Evolutionary conservation across 2,888 invertebrate species (phyloP), one percentile per base, ranked within the genome.

Genomic region (Synanthedon andrenaeformis): DNA sequence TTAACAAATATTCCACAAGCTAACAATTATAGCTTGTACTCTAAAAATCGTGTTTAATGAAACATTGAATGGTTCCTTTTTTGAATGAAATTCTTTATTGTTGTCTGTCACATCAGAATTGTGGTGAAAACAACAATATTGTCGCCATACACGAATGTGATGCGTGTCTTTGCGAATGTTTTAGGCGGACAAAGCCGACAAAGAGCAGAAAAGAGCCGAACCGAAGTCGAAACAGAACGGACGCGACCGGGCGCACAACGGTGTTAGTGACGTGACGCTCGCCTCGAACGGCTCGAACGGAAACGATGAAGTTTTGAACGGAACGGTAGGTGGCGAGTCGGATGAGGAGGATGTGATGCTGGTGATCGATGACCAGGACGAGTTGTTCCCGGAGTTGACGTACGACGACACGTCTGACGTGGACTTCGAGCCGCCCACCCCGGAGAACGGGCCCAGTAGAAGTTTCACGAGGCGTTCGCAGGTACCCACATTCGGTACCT

Each of bases 351-450:
- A 67, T 52, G 67, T 65, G 49, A 59, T 62, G 53, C 62, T 62
- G 51, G 63, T 59, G 53, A 64, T 64, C 51, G 59, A 60, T 23
- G 70, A 77, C 54, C 57, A 62, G 42, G 87, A 86, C 65, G 86
- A 86, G 57, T 63, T 79, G 72, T 88, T 82, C 74, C 88, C 88
- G 51, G 88, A 88, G 66, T 74, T 88, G 56, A 70, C 82, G 42
- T 88, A 88, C 60, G 87, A 83, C 52, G 87, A 86, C 53, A 73
- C 69, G 28, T 82, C 82, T 1, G 84, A 84, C 57, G 71, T 66
- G 41, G 83, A 81, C 58, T 76, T 73, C 57, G 82, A 82, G 61
- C 70, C 72, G 56, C 71, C 75, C 42, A 68, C 74, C 28, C 68
- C 70, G 2, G 76, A 76, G 55, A 68, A 65, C 51, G 66, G 66